Percentiles rank a stretch among this genome's conserved stretches.
These are phyloP conservation scores for Gobius niger DNA, from an alignment of 2,113 vertebrate species.

Conservation along the genomic window DNA sequence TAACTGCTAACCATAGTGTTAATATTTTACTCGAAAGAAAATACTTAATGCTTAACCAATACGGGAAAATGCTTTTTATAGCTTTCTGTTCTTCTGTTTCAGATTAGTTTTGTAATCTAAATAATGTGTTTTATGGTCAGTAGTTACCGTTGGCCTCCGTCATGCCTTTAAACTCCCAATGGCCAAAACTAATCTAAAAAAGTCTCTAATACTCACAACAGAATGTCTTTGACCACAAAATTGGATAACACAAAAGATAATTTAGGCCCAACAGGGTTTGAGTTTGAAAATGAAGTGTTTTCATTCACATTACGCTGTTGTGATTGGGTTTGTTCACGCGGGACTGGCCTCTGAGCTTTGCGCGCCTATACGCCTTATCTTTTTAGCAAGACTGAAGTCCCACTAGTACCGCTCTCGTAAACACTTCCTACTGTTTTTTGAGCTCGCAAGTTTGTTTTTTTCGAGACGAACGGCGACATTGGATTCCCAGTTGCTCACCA, in stretches of 20 bases:
- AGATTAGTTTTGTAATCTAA: no score
- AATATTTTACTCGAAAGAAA: no score
- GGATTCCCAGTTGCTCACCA: slow-evolving; percentile 17
- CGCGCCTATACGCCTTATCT: slow-evolving; percentile 17
- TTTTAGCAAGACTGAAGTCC: slow-evolving; percentile 25
- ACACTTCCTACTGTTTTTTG: slow-evolving; percentile 1
- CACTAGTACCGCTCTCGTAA: not conserved
- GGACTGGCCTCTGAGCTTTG: slow-evolving; percentile 18
- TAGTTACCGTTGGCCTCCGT: no score
- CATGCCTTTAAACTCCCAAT: no score
- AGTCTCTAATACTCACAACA: not conserved
- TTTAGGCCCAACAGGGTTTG: slow-evolving; percentile 24
- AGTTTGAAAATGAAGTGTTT: slow-evolving; percentile 39
- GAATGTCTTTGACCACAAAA: not conserved
- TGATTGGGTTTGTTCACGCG: slow-evolving; percentile 39
- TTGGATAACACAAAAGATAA: not conserved
- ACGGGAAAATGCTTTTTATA: no score
- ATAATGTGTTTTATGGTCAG: no score
- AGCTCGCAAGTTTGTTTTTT: not conserved
- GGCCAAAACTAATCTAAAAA: not conserved
- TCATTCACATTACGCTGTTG: slow-evolving; percentile 33
- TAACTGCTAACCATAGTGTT: no score
- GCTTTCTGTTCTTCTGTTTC: no score
- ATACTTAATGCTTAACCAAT: no score
- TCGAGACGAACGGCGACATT: not conserved